A percentile compares a stretch with the other conserved stretches of the same genome.
Evolutionary conservation across 1,140 invertebrate genomes (phyloP).

Genomic region (Trissolcus basalis): DNA sequence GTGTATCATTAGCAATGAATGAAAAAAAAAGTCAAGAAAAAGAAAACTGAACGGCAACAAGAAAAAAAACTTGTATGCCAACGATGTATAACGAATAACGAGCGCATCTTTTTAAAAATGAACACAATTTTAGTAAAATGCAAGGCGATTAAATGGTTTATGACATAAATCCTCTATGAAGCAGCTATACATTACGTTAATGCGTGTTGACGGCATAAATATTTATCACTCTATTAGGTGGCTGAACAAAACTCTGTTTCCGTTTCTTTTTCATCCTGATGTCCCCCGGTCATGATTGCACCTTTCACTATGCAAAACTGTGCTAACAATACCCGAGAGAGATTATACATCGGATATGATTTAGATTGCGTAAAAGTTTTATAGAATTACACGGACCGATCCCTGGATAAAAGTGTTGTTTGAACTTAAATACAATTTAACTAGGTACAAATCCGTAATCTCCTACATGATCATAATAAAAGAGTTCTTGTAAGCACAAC

Average conservation of each 20-base stretch:
- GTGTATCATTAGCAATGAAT: conserved; percentile 3
- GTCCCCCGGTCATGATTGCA: conserved; percentile 50
- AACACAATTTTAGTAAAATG: conserved; percentile 55
- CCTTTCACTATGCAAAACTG: conserved; percentile 19
- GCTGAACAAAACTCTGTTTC: conserved; percentile 48
- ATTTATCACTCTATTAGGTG: conserved; percentile 64
- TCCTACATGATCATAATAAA: too few species aligned
- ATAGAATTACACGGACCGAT: too few species aligned
- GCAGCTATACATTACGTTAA: conserved; percentile 62
- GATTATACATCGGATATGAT: conserved; percentile 35
- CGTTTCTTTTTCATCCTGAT: conserved; percentile 44
- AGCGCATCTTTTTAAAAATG: conserved; percentile 38
- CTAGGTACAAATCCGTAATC: too few species aligned
- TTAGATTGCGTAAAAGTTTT: too few species aligned
- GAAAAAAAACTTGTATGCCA: background rate
- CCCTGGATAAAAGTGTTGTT: too few species aligned
- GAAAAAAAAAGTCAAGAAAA: background rate
- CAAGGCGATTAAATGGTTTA: conserved; percentile 50
- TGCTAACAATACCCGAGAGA: conserved; percentile 22
- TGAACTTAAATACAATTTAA: too few species aligned
- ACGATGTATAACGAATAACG: conserved; percentile 11
- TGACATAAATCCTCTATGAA: conserved; percentile 51
- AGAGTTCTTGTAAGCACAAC: too few species aligned
- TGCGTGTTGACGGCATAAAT: conserved; percentile 64
- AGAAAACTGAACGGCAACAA: background rate